phyloP scores from a whole-genome alignment of 2,797 vertebrate species.

The Tauraco hartlaubi region DNA sequence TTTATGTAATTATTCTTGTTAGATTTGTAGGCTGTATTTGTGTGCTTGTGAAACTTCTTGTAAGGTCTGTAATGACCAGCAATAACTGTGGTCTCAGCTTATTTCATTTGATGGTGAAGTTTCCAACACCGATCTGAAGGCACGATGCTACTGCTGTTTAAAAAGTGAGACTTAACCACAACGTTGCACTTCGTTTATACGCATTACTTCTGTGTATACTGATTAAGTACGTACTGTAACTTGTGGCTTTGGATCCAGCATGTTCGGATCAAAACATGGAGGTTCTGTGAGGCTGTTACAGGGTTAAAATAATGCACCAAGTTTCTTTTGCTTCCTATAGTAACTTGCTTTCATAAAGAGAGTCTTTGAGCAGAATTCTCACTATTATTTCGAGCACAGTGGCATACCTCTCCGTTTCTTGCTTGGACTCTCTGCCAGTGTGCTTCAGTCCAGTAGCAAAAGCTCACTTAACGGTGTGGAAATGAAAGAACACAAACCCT shows the following conservation, averaged over 20 bases:
- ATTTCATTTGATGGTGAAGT: background rate
- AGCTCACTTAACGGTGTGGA: background rate
- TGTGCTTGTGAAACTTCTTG: background rate
- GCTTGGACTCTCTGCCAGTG: background rate
- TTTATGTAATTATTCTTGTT: background rate
- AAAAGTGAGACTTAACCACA: background rate
- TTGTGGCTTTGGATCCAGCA: background rate
- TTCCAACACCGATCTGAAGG: background rate
- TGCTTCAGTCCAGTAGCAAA: conserved; percentile 3
- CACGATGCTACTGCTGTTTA: background rate
- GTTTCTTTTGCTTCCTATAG: background rate
- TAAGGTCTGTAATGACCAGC: background rate
- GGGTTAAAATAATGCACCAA: background rate
- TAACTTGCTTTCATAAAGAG: background rate
- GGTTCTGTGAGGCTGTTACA: background rate
- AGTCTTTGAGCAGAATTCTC: background rate
- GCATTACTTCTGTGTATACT: background rate
- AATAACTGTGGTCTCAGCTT: background rate
- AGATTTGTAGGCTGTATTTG: background rate
- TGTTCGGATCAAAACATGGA: background rate
- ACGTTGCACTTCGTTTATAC: background rate
- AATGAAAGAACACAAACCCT: background rate
- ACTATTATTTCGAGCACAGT: background rate
- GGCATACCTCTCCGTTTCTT: background rate
- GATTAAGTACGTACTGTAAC: background rate